phyloP scores from a whole-genome alignment of 2,113 vertebrate species.

The Hucho hucho region DNA sequence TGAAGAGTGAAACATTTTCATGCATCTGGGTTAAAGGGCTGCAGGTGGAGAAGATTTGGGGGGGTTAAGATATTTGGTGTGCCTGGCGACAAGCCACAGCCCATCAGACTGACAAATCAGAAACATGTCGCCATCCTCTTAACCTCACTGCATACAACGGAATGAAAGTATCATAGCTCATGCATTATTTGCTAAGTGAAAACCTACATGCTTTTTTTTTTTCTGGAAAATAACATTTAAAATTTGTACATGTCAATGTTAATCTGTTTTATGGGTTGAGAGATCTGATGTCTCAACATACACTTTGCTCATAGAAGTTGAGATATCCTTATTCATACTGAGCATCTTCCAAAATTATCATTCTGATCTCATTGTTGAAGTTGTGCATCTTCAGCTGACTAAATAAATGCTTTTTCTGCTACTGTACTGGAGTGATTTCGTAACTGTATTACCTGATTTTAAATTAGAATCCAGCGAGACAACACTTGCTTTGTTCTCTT shows the following conservation, averaged over 20 bases:
- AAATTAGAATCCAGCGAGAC: not conserved
- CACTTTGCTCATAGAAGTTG: slow-evolving; percentile 45
- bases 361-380: slow-evolving; percentile 57
- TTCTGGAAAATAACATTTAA: slow-evolving; percentile 30
- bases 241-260: slow-evolving; percentile 50
- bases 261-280: slow-evolving; percentile 34
- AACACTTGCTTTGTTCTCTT: slow-evolving; percentile 66
- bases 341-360: slow-evolving; percentile 68
- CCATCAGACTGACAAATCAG: not conserved
- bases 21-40: slow-evolving; percentile 33
- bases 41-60: slow-evolving; percentile 2
- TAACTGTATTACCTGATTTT: no score
- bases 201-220: slow-evolving; percentile 32
- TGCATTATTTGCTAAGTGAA: slow-evolving; percentile 53
- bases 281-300: slow-evolving; percentile 43
- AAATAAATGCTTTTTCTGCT: slow-evolving; percentile 81
- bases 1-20: slow-evolving; percentile 29
- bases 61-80: not conserved
- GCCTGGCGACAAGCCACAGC: not conserved
- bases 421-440: slow-evolving; percentile 1
- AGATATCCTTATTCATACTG: slow-evolving; percentile 69
- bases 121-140: slow-evolving; percentile 11
- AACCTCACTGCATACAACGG: slow-evolving; percentile 64
- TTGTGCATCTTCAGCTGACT: slow-evolving; percentile 69
- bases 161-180: slow-evolving; percentile 26